These are phyloP conservation scores for Bathynomus jamesi DNA, from an alignment of 1,140 invertebrate genomes.

Conservation along the genomic window DNA sequence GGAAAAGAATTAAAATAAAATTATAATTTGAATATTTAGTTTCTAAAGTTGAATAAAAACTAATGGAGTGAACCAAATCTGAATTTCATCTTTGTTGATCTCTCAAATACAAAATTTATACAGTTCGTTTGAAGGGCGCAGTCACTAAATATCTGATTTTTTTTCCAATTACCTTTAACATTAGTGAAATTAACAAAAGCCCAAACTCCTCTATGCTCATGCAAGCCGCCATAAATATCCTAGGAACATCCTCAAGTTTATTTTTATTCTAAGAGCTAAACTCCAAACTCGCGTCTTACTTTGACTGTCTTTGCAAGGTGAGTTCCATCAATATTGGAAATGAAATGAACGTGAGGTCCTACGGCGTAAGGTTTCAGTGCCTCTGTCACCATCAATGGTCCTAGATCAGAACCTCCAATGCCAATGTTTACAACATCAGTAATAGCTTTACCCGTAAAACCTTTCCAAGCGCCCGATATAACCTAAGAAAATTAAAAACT, in stretches of 20 bases:
- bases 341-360: conserved; percentile 89
- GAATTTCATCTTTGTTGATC: no score
- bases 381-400: conserved; percentile 98
- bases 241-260: neutral
- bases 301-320: conserved; percentile 92
- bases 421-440: conserved; percentile 99
- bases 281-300: conserved; percentile 43
- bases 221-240: no score
- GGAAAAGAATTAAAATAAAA: neutral
- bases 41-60: no score
- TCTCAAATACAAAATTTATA: no score
- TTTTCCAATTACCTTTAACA: no score
- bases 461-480: conserved; percentile 64
- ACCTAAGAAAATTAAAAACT: conserved; percentile 44
- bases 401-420: conserved; percentile 97
- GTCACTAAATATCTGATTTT: no score
- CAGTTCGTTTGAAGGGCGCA: no score
- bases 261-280: neutral
- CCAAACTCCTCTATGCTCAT: no score
- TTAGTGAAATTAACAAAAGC: no score
- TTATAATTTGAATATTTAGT: no score
- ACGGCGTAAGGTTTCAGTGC: conserved; percentile 84
- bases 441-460: conserved; percentile 89
- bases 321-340: conserved; percentile 98
- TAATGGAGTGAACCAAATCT: no score